Conservation (phyloP, 2,113 vertebrate species). For the Periophthalmodon schlosseri region DNA sequence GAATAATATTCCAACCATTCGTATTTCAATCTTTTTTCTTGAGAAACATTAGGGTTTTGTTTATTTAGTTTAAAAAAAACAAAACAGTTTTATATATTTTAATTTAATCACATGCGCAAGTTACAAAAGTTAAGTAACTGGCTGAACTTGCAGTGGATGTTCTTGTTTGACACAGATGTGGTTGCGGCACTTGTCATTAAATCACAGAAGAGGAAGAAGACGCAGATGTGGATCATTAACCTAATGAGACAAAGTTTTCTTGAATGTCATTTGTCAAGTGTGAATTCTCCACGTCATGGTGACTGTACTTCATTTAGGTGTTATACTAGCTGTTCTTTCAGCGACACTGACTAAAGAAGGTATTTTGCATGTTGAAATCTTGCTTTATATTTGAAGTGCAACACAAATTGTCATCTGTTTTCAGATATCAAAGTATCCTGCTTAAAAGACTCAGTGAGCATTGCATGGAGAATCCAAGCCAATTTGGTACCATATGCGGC, state of each 20-base stretch:
- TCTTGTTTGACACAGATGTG: not conserved
- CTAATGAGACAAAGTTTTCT: conserved; percentile 46
- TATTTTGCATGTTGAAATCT: not conserved
- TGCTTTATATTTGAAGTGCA: not conserved
- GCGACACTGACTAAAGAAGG: conserved; percentile 30
- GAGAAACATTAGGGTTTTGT: too few species aligned
- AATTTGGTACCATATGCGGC: conserved; percentile 36
- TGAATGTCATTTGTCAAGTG: not conserved
- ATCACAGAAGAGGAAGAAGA: not conserved
- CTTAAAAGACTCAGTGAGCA: not conserved
- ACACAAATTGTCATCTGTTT: not conserved
- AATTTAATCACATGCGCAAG: not conserved
- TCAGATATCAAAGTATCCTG: conserved; percentile 65
- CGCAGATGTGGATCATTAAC: conserved; percentile 52
- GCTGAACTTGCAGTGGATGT: not conserved
- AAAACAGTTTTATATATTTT: too few species aligned
- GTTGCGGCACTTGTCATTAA: not conserved
- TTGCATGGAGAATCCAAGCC: conserved; percentile 59
- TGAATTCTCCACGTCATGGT: conserved; percentile 39
- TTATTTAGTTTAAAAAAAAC: too few species aligned
- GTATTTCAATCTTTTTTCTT: too few species aligned
- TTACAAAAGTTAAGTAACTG: not conserved
- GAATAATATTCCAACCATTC: too few species aligned
- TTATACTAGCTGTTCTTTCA: conserved; percentile 31
- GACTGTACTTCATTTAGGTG: conserved; percentile 20